phyloP scores from a whole-genome alignment of 1,140 invertebrate genomes.

The Carposina sasakii region DNA sequence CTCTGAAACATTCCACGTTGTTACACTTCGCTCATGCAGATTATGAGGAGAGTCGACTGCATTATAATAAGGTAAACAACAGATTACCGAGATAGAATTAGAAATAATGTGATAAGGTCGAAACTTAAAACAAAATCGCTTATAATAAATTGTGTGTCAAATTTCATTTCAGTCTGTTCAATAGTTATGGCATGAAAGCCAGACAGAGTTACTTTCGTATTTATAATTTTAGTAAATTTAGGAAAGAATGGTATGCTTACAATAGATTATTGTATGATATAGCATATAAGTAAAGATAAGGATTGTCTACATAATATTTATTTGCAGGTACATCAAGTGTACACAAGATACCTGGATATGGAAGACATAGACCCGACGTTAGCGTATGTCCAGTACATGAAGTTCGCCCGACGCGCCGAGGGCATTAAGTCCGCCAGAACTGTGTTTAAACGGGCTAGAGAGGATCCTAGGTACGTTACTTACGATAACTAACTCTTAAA shows the following conservation, averaged over 20 bases:
- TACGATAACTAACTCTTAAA: no score
- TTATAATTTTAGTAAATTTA: no score
- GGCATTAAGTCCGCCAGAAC: slow-evolving; percentile 96
- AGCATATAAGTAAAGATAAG: no score
- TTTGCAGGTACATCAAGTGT: slow-evolving; percentile 90
- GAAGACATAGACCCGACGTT: slow-evolving; percentile 94
- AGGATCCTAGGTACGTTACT: slow-evolving; percentile 83
- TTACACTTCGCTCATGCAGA: slow-evolving; percentile 99
- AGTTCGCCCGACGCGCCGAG: slow-evolving; percentile 96
- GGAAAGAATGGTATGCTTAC: no score
- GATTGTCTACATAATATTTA: background rate
- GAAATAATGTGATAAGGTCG: no score
- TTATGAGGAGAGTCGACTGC: slow-evolving; percentile 97
- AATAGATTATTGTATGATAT: no score
- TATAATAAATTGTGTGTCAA: no score
- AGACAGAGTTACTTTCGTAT: no score
- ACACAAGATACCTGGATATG: slow-evolving; percentile 92
- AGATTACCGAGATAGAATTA: no score
- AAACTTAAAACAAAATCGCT: no score
- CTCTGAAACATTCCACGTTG: slow-evolving; percentile 93
- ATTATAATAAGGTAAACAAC: slow-evolving; percentile 93
- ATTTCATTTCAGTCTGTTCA: no score
- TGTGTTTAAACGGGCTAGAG: slow-evolving; percentile 96
- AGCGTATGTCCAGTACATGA: slow-evolving; percentile 99
- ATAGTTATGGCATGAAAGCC: no score